A percentile compares a stretch with the other conserved stretches of the same genome.
phyloP scores from a whole-genome alignment of 2,113 vertebrate genomes.

The Chelonoidis abingdonii region DNA sequence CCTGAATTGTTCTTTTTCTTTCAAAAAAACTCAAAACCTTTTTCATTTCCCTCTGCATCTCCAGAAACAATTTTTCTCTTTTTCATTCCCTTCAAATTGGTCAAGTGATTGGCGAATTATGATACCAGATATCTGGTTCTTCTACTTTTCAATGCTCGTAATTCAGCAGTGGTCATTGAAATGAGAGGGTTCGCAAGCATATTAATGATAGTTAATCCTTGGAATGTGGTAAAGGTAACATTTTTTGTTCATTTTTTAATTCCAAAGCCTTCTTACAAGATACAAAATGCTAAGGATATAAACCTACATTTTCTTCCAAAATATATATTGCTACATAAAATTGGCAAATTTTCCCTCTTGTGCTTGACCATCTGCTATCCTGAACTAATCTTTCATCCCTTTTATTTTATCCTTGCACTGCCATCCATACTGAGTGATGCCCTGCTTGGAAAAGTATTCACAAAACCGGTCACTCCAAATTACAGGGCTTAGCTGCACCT shows the following conservation, averaged over 20 bases:
- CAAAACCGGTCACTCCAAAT: slow-evolving; percentile 19
- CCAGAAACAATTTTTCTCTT: background rate
- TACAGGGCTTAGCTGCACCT: slow-evolving; percentile 30
- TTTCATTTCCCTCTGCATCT: background rate
- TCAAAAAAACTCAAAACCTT: background rate
- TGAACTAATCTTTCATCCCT: background rate
- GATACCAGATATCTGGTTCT: background rate
- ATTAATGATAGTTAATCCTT: background rate
- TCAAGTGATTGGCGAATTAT: background rate
- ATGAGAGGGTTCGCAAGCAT: background rate
- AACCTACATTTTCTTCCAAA: slow-evolving; percentile 49
- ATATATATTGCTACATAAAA: slow-evolving; percentile 30
- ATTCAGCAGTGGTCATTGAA: background rate
- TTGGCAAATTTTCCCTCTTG: slow-evolving; percentile 53
- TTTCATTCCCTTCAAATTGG: background rate
- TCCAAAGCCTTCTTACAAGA: slow-evolving; percentile 4
- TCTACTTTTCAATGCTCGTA: background rate
- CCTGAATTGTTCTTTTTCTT: accelerated
- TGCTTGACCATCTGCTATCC: slow-evolving; percentile 50
- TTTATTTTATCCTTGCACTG: background rate
- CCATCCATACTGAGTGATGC: background rate
- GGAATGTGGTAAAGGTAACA: background rate
- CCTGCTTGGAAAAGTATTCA: slow-evolving; percentile 29
- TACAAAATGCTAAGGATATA: slow-evolving; percentile 53
- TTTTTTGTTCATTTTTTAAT: background rate